These are phyloP conservation scores for Clavelina lepadiformis DNA, from an alignment of 23 tunicate genomes.

Conservation along the genomic window DNA sequence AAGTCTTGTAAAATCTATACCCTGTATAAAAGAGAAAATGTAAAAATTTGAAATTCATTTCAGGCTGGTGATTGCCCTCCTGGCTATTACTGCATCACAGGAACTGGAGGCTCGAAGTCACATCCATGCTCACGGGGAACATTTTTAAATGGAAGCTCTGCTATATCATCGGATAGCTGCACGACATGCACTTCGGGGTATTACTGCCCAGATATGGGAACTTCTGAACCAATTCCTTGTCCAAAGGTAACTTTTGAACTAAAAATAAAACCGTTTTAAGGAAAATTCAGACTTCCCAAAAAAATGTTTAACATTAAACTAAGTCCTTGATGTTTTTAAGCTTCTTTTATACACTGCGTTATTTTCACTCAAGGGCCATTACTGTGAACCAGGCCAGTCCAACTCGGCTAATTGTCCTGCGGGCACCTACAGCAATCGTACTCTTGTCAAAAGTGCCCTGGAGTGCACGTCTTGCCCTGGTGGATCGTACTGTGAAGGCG, in stretches of 20 bases:
- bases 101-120: constrained; percentile 42
- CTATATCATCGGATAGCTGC: constrained; percentile 76
- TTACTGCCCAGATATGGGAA: constrained; percentile 67
- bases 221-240: constrained; percentile 51
- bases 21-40: too few relatives aligned
- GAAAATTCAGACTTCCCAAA: not conserved
- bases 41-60: too few relatives aligned
- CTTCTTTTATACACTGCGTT: too few relatives aligned
- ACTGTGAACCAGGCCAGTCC: constrained; percentile 52
- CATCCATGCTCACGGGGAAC: constrained; percentile 74
- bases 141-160: constrained; percentile 70
- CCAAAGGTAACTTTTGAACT: constrained; percentile 28
- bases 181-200: constrained; percentile 80
- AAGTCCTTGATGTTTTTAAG: not conserved
- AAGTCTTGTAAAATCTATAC: too few relatives aligned
- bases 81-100: constrained; percentile 75
- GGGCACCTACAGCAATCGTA: constrained; percentile 68
- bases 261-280: not conserved
- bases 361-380: constrained; percentile 77
- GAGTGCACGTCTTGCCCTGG: constrained; percentile 84
- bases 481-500: constrained; percentile 63
- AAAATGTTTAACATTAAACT: not conserved
- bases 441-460: constrained; percentile 34
- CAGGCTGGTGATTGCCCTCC: constrained; percentile 78
- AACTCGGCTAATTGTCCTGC: constrained; percentile 18